A percentile compares a stretch with the other conserved stretches of the same genome.
phyloP scores from a whole-genome alignment of 1,140 invertebrate genomes.

The Temnothorax longispinosus region DNA sequence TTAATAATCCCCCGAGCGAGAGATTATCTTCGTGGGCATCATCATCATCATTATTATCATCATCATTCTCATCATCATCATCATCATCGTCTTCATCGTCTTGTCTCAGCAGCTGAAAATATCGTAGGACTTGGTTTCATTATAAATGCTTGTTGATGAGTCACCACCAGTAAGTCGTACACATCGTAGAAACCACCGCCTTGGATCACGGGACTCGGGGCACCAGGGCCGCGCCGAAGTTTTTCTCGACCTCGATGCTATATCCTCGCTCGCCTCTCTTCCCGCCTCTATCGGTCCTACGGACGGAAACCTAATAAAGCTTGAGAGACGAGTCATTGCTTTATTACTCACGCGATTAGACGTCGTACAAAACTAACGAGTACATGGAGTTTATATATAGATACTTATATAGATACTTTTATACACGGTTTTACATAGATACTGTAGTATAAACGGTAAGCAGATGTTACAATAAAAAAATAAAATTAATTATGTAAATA shows the following conservation, averaged over 20 bases:
- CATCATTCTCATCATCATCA: background rate
- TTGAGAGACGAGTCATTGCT: background rate
- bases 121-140: constrained; percentile 64
- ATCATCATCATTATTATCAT: background rate
- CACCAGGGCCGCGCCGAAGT: constrained; percentile 49
- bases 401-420: too few species aligned
- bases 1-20: background rate
- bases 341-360: constrained; percentile 1
- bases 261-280: background rate
- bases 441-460: too few species aligned
- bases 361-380: background rate
- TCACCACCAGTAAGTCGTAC: constrained; percentile 55
- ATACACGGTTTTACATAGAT: too few species aligned
- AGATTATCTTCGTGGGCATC: background rate
- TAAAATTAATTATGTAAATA: too few species aligned
- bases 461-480: too few species aligned
- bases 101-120: background rate
- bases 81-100: background rate
- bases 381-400: background rate
- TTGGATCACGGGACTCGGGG: constrained; percentile 56
- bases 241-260: constrained; percentile 34
- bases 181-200: constrained; percentile 54
- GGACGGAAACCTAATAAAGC: constrained; percentile 35
- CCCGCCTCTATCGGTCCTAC: background rate
- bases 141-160: constrained; percentile 65